Evolutionary conservation across 2,113 vertebrate genomes (phyloP), one percentile per base, ranked within the genome.

Genomic region (Perccottus glenii): DNA sequence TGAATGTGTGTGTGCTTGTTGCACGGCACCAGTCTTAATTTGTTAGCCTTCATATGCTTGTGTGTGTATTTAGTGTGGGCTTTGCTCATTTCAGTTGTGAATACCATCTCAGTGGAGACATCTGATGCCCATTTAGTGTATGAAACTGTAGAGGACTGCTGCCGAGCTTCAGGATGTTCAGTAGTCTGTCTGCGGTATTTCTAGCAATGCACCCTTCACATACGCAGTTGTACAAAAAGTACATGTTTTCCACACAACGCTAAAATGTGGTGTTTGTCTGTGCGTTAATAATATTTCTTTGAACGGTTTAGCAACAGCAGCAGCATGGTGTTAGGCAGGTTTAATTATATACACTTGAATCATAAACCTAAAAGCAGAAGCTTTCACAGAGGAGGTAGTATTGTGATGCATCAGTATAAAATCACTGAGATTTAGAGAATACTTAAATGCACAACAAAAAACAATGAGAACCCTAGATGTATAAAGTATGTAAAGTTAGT

Each of bases 401-500:
- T 27, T 27, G 19, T 27, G 19, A 27, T 27, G 19, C 19, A 27
- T 27, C 19, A 27, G 19, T 27, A 27, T 27, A 3, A 27, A 27
- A 27, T 27, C 19, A 27, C 19, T 27, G 19, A 27, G 19, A 1
- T 27, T 27, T 27, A 27, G 19, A 27, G 19, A 27, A 27, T 27
- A 35, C 12, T 52, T 12, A 35, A 49, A 60, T 2, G 42, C 9
- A 42, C 46, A 53, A 46, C 0, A 32, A 35, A 14, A 38, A 11
- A n/a, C 8, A 15, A 12, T 43, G 55, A 64, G 19, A 3, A 27
- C 1, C 19, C 19, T 27, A 27, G 19, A 59, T 27, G 19, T 14
- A 67, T 15, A 63, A 16, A 55, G 64, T 36, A 49, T 61, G 53
- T 60, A 51, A 78, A 77, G 78, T 77, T 86, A 67, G 49, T 83